Base-by-base conservation (phyloP, 2,797 vertebrate species). In the Fistularia commersonii region DNA sequence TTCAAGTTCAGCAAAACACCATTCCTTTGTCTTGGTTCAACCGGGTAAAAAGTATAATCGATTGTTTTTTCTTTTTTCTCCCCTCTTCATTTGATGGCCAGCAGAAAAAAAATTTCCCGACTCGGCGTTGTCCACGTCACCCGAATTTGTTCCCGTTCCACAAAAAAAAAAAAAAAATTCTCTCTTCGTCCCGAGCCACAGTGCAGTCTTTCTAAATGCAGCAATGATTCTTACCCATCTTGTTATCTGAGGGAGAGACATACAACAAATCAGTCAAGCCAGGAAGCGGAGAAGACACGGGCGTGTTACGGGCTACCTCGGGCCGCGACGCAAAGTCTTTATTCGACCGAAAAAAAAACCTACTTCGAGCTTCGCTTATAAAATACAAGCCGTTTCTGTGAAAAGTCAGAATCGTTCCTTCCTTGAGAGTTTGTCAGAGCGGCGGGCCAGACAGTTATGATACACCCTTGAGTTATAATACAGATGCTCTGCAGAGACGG, bases 171-270 rank as follows among this genome's bases (percentile, higher is more conserved):
- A 23, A 23, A 23, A 23, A 23, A 23, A 34, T 71, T 74, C 71
- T 72, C 50, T 62, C 54, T 57, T 45, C n/a, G 48, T 72, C 72
- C 60, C 57, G 89, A 83, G 83, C 86, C 88, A 91, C 86, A 81
- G 74, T 85, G 91, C 91, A 93, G 93, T 93, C 91, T 93, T 76
- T 80, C 90, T 91, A 88, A 94, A 95, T 94, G 93, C 93, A 93
- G 93, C 87, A 86, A 91, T 93, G 92, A 74, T 78, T 89, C 88
- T 88, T 84, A 90, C 89, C 88, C 81, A 87, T 89, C 80, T 84
- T 85, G 90, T 92, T 97, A 94, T 94, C 96, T 97, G 85, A 51
- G 70, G 57, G 56, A 79, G 65, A 75, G 60, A 76, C 64, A 72
- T 68, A 65, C 23, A 23, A 23, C 23, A 23, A 4, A 23, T 23